Base-by-base conservation (phyloP, 2,888 invertebrate species). In the Agonopterix heracliana region DNA sequence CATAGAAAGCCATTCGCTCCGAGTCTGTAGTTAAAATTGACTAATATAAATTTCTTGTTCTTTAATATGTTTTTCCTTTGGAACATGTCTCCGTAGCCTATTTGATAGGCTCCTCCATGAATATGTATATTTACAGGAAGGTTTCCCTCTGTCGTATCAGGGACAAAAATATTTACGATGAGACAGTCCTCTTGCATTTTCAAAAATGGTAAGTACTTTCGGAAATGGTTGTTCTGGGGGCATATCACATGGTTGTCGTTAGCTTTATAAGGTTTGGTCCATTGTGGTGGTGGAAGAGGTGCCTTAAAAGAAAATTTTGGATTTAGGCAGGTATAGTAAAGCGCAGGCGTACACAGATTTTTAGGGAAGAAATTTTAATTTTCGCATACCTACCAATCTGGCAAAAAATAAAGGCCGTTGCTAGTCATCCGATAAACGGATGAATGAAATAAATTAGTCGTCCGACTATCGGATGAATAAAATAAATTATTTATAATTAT, bases 141-240 rank as follows among this genome's bases (percentile, higher is more conserved):
- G 4, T 70, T 62, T 3, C 17, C 61, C 46, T 62, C 54, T 36
- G 60, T 43, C 1, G 76, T 79, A 45, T 73, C 64, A 0, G 79
- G 76, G 0, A 74, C 71, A 44, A 64, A 81, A 2, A 84, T 63
- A 53, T 72, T 82, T 2, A 78, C 64, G 4, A 76, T 60, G 0
- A 85, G 66, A 49, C 85, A 85, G 35, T 81, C 70, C 48, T 83
- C 80, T 38, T 64, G 38, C 1, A 26, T 26, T 26, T 14, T 26
- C 35, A 8, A 9, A 12, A 9, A 43, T 26, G 12, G 5, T 26
- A 5, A 34, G 4, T 10, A 14, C 10, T 12, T 35, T 34, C 1
- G 34, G 13, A 12, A 9, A 3, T 12, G 51, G 3, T 26, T 26
- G 26, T 26, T 13, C 56, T 73, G 73, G 2, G 66, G 70, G 36